Percentiles rank a stretch among this genome's conserved stretches.
These are phyloP conservation scores for Hippasteria phrygiana DNA, from an alignment of 53 echinoderm and acorn worm genomes.

Conservation along the genomic window DNA sequence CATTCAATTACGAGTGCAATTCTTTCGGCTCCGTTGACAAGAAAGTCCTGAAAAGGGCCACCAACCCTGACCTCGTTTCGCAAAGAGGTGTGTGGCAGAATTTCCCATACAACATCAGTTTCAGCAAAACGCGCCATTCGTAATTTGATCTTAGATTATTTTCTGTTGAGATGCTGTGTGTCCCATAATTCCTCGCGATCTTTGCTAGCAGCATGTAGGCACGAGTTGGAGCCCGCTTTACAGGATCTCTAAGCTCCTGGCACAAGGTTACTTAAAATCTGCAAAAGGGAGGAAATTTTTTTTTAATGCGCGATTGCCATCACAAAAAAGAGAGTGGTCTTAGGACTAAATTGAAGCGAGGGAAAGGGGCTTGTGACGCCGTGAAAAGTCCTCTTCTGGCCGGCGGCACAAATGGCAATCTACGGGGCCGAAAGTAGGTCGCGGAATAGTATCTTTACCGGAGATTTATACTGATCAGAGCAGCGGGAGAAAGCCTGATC, in stretches of 20 bases:
- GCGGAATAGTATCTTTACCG: conserved; percentile 29
- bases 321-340: conserved; percentile 13
- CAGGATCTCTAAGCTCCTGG: no score
- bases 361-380: conserved; percentile 12
- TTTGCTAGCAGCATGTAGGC: neutral
- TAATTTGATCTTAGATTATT: conserved; percentile 1
- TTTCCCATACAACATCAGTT: neutral
- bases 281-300: neutral
- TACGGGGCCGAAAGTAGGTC: conserved; percentile 23
- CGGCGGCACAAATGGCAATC: conserved; percentile 15
- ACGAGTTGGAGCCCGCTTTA: neutral
- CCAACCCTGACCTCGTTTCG: conserved; percentile 9
- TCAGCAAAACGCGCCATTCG: neutral
- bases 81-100: neutral
- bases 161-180: no score
- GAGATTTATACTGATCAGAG: conserved; percentile 11
- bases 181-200: neutral
- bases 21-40: neutral
- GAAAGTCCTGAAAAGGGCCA: neutral
- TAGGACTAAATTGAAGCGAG: conserved; percentile 27
- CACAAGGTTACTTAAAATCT: neutral
- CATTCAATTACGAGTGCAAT: conserved; percentile 23
- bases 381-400: neutral
- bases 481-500: neutral
- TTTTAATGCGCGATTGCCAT: conserved; percentile 41